Evolutionary conservation across 2,888 invertebrate genomes (phyloP), one percentile per base, ranked within the genome.

Genomic region (Pediacus dermestoides): DNA sequence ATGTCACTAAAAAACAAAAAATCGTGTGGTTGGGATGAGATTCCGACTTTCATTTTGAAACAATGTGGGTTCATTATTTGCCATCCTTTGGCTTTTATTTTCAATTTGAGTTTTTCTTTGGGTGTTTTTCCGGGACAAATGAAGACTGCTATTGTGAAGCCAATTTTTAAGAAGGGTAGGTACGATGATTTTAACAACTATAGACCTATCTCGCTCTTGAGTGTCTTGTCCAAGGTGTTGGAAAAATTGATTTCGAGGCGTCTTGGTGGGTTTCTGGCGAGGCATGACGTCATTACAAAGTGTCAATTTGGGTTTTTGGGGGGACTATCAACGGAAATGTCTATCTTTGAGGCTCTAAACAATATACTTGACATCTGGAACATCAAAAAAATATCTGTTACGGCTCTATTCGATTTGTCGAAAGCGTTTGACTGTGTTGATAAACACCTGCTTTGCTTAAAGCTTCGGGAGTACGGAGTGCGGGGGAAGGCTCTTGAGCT

Each of bases 341-440:
- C 21, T n/a, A 18, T 18, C 6, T 18, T 18, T 18, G 21, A 18
- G 21, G 21, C 21, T n/a, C 6, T 18, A 7, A 18, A 18, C n/a
- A 6, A 18, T n/a, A 18, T 18, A 7, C 21, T 18, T n/a, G n/a
- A 18, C 6, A 6, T 18, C n/a, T 18, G 21, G 21, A 18, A 18
- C n/a, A 18, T 7, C 21, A 18, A 18, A 18, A 18, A 6, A 7
- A 6, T 18, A 7, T 7, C 21, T 7, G n/a, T 18, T 7, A n/a
- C 21, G 6, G 21, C 21, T n/a, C n/a, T 18, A 6, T 18, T 18
- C n/a, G 21, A 18, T n/a, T 18, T 18, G 21, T 18, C 21, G 6
- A 18, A 18, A 18, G 21, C 21, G n/a, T 18, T 18, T 18, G 21
- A 18, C n/a, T 18, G 21, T n/a, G n/a, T 18, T n/a, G 21, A 18